These are phyloP conservation scores for Dorcus hopei DNA, from an alignment of 2,888 invertebrate species.

Conservation along the genomic window DNA sequence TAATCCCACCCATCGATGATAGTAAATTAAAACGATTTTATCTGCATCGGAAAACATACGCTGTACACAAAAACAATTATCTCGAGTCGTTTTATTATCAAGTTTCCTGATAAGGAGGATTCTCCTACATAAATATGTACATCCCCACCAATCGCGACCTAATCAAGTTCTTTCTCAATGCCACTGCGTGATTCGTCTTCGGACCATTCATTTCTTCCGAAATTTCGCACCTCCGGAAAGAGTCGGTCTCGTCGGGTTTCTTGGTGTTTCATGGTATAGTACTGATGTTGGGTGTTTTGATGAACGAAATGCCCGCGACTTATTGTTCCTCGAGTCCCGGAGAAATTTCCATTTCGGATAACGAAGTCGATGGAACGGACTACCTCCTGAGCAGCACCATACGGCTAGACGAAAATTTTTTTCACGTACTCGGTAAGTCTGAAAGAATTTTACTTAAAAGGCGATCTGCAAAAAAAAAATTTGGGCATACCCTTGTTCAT, in stretches of 20 bases:
- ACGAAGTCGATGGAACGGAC: conserved; percentile 62
- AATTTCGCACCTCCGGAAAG: conserved; percentile 1
- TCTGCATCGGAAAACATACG: too few relatives aligned
- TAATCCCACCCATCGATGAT: too few relatives aligned
- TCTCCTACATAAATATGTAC: conserved; percentile 30
- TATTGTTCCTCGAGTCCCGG: conserved; percentile 21
- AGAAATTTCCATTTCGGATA: conserved; percentile 29
- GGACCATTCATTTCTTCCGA: conserved; percentile 7
- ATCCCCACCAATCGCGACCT: conserved; percentile 25
- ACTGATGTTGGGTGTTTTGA: conserved; percentile 10
- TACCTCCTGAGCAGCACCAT: conserved; percentile 62
- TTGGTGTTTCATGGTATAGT: background rate
- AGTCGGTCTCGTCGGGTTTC: background rate
- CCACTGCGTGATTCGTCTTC: conserved; percentile 4
- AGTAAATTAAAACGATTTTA: too few relatives aligned
- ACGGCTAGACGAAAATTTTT: conserved; percentile 59
- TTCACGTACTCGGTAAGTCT: conserved; percentile 61
- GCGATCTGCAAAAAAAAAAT: too few relatives aligned
- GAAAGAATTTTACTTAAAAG: background rate
- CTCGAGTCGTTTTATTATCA: conserved; percentile 7
- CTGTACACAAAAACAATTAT: background rate
- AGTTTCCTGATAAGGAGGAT: conserved; percentile 24
- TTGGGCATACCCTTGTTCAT: too few relatives aligned
- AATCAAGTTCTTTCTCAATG: conserved; percentile 18
- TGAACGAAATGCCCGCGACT: conserved; percentile 23